Conservation (phyloP, 1,140 invertebrate species). For the Drosophila pseudoananassae region DNA sequence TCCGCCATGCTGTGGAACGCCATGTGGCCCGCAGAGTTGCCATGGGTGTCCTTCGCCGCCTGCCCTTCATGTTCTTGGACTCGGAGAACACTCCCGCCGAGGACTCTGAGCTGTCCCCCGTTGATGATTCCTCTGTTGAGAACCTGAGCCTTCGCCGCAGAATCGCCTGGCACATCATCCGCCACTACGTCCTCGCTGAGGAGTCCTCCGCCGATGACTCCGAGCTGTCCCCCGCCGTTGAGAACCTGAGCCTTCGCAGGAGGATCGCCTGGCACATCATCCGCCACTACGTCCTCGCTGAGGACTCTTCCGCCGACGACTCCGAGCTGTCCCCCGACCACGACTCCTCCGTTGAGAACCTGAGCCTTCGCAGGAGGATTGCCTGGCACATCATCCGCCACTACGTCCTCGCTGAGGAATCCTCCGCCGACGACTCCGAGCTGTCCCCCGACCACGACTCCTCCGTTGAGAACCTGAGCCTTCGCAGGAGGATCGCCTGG, state of each 20-base stretch:
- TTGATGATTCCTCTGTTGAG: neutral
- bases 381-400: too few relatives aligned
- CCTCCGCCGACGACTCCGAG: too few relatives aligned
- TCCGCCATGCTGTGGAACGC: neutral
- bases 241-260: too few relatives aligned
- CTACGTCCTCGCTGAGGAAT: too few relatives aligned
- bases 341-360: too few relatives aligned
- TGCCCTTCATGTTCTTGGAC: neutral
- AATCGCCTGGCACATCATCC: neutral
- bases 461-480: neutral
- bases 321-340: too few relatives aligned
- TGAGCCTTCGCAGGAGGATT: too few relatives aligned
- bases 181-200: neutral
- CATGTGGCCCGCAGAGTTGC: neutral
- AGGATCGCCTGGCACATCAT: too few relatives aligned
- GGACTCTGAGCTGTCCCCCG: neutral
- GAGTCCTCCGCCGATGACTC: too few relatives aligned
- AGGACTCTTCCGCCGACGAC: too few relatives aligned
- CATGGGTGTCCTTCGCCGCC: neutral
- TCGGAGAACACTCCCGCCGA: neutral
- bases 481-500: too few relatives aligned
- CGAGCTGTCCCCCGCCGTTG: too few relatives aligned
- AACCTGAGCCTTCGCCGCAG: neutral
- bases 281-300: neutral
- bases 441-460: neutral